Conservation (phyloP, 2,888 invertebrate species). For the Romanomermis culicivorax region DNA sequence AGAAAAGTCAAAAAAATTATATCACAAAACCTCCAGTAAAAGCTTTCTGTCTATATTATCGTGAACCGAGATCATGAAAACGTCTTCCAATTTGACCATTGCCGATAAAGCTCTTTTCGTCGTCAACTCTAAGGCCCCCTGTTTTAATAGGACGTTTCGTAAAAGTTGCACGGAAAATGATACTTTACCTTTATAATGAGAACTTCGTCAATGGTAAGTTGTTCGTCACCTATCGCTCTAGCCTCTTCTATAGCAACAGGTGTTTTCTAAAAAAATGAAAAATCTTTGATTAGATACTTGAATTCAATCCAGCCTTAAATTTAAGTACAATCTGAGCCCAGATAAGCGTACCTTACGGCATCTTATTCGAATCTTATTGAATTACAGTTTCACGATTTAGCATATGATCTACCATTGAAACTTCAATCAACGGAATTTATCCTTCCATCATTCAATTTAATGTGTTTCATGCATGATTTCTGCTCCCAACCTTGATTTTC, state of each 20-base stretch:
- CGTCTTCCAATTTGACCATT: not conserved
- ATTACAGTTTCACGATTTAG: no score
- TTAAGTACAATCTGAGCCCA: no score
- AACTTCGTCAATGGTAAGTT: conserved; percentile 25
- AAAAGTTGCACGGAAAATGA: not conserved
- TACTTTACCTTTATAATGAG: conserved; percentile 27
- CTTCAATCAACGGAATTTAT: no score
- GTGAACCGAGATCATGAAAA: not conserved
- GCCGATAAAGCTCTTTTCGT: not conserved
- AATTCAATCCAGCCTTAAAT: no score
- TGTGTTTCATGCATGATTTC: no score
- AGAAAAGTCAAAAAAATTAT: not conserved
- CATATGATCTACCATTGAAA: no score
- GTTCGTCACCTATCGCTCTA: conserved; percentile 2
- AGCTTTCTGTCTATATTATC: not conserved
- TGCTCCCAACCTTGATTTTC: no score
- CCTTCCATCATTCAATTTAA: no score
- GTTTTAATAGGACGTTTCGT: not conserved
- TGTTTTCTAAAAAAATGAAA: no score
- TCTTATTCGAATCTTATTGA: no score
- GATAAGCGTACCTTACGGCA: no score
- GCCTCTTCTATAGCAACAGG: not conserved
- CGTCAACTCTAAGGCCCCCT: not conserved
- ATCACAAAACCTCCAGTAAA: not conserved
- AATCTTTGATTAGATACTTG: no score